Base-by-base conservation (phyloP, 1,140 invertebrate species). In the Agrypnia vestita region DNA sequence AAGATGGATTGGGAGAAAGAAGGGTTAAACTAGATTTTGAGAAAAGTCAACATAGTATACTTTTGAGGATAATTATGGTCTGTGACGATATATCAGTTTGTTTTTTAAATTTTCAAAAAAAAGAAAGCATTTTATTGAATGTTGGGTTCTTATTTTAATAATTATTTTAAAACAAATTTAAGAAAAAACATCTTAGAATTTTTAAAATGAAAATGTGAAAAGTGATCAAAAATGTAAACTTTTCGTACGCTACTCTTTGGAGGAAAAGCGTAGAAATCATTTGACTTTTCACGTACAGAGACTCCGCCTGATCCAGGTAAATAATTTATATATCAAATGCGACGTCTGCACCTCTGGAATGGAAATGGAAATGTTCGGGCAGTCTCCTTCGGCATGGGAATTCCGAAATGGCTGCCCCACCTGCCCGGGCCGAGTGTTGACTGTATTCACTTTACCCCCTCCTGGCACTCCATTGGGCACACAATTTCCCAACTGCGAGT, bases 311-410 rank as follows among this genome's bases (percentile, higher is more conserved):
- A 62, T 21, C 19, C 56, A 62, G 74, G 74, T 76, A 76, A 76
- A 76, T 76, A 76, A 76, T 76, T 76, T 61, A 76, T 76, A 64
- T 76, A 76, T 76, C 74, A 76, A 64, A 76, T 51, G 74, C 47
- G 46, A 62, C 53, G 74, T 62, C 71, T 74, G 56, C 55, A 49
- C 44, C 44, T 76, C 56, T 62, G 74, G 44, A 21, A 76, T 76
- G 74, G 74, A 44, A 21, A 76, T 76, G 74, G 74, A 61, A 49
- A 76, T 64, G 17, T 56, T 43, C 53, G 35, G 13, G 25, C 51
- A 44, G 21, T 21, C 46, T 49, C 25, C 6, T 35, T 35, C 35
- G 44, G n/a, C 46, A 13, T 12, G 19, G 43, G 59, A 46, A 76
- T 62, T 76, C 59, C 15, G 74, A 61, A 56, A 56, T 74, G 74